Evolutionary conservation across 2,797 vertebrate genomes (phyloP), one percentile per base, ranked within the genome.

Genomic region (Epinephelus awoara): DNA sequence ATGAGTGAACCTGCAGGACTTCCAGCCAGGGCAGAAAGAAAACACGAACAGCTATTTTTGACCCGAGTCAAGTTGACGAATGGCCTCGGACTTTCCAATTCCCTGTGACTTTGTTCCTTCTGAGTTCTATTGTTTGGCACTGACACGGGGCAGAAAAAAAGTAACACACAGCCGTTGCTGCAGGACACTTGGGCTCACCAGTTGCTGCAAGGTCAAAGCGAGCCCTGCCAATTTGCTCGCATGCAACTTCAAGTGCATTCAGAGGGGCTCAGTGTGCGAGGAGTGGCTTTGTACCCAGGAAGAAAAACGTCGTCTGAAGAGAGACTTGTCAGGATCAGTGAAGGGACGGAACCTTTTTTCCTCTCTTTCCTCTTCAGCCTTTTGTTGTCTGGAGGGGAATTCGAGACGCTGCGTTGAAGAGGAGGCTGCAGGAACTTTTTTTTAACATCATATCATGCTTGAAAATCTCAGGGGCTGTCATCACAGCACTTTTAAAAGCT

Each of bases 261-360:
- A 83, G 83, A 82, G 78, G 66, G 83, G 68, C 29, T 59, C 23
- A 25, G 68, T 55, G 65, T 62, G 58, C 5, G 23, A 72, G 49
- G 44, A 61, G 13, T 2, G 14, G 49, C 69, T 89, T 80, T 85
- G 59, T 72, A 74, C 64, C 29, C 29, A 29, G 42, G n/a, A 79
- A 67, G 47, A 72, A 63, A 83, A 70, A 74, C 7, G 12, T n/a
- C 7, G 29, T 81, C 79, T 82, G 73, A 87, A 50, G 34, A 85
- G 69, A 88, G 74, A 67, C 79, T 73, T 77, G 89, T 91, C 77
- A 84, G 74, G 82, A 89, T 82, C 75, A 76, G 76, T 77, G 54
- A 74, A 55, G 72, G 62, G 72, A 83, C 17, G 1, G 12, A 42
- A 54, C 56, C 57, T 49, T 72, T 66, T 80, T 65, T 23, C 55